phyloP scores from a whole-genome alignment of 2,888 invertebrate species.

The Andrena fulva region DNA sequence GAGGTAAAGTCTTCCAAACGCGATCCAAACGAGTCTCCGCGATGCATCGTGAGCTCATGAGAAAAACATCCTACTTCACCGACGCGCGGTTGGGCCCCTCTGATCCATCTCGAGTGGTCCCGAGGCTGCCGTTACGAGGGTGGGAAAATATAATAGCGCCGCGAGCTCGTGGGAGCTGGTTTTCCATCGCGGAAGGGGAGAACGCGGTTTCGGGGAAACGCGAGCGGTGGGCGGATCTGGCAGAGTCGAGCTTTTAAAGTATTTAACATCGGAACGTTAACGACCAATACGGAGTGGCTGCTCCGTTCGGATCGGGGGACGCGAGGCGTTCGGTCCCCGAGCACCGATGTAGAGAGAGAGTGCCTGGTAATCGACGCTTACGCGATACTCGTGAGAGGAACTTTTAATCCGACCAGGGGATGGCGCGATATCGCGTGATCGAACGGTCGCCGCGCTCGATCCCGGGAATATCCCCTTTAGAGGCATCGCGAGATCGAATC shows the following conservation, averaged over 20 bases:
- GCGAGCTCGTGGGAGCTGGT: conserved; percentile 15
- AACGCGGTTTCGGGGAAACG: conserved; percentile 14
- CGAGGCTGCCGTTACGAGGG: conserved; percentile 31
- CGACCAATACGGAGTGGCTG: neutral
- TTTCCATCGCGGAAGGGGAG: conserved; percentile 23
- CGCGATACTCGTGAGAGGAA: conserved; percentile 70
- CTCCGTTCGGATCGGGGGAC: neutral
- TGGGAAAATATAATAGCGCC: conserved; percentile 51
- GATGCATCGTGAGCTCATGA: conserved; percentile 69
- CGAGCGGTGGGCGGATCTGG: neutral
- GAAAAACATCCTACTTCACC: conserved; percentile 67
- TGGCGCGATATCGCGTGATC: conserved; percentile 61
- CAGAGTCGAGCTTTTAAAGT: neutral
- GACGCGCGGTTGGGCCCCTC: conserved; percentile 25
- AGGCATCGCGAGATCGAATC: conserved; percentile 63
- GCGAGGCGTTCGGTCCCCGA: neutral
- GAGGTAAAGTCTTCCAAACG: conserved; percentile 75
- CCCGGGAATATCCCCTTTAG: conserved; percentile 50
- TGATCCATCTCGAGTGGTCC: conserved; percentile 25
- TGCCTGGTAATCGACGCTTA: conserved; percentile 46
- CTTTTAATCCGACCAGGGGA: conserved; percentile 26
- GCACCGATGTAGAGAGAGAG: conserved; percentile 30
- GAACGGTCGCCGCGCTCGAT: conserved; percentile 39
- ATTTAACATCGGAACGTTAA: neutral
- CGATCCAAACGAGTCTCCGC: conserved; percentile 71